Conservation (phyloP, 2,113 vertebrate species). For the Gymnorhina tibicen region DNA sequence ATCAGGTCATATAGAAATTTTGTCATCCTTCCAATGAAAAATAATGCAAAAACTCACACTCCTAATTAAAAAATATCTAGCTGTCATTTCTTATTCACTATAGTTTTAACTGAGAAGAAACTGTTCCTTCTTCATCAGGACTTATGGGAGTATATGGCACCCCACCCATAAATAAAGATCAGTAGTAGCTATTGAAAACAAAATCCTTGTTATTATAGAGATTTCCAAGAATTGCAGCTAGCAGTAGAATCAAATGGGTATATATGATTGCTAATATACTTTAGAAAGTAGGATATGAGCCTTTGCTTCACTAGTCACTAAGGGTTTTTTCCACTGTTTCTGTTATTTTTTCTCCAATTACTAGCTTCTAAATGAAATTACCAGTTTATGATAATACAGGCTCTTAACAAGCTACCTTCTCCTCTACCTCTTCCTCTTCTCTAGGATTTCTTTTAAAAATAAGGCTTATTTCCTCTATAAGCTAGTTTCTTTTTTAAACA, state of each 20-base stretch:
- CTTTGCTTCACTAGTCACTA: background rate
- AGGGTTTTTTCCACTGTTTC: background rate
- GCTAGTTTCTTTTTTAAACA: background rate
- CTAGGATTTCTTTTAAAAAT: background rate
- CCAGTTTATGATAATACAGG: background rate
- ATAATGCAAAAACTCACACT: background rate
- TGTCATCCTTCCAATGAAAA: background rate
- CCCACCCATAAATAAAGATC: background rate
- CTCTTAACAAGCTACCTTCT: background rate
- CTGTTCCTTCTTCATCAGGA: background rate
- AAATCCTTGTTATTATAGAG: background rate
- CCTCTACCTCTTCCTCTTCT: background rate
- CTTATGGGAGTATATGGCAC: background rate
- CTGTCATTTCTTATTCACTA: background rate
- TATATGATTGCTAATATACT: background rate
- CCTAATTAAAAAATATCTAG: background rate
- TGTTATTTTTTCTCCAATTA: background rate
- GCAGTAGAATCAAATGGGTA: background rate
- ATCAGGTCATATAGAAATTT: background rate
- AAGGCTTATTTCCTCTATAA: background rate
- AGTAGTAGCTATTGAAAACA: background rate
- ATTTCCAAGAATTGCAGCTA: background rate
- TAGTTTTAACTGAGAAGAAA: background rate
- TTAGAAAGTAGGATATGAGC: background rate
- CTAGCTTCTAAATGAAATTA: background rate